Conservation (phyloP, 64 coral and sea anemone genomes). For the Stylophora pistillata region DNA sequence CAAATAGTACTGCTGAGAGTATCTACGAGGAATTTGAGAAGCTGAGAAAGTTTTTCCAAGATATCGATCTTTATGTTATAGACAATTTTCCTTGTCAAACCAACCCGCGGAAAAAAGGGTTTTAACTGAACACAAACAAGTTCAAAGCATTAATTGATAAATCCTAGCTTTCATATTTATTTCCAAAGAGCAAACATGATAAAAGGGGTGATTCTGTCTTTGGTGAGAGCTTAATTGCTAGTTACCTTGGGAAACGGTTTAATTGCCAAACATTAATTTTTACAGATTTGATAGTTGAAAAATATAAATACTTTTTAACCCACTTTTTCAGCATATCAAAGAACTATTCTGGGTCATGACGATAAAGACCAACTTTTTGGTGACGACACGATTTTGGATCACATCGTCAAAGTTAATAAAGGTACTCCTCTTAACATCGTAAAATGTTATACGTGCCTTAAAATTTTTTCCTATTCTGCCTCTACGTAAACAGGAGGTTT, state of each 20-base stretch:
- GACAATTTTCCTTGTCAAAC: too few relatives aligned
- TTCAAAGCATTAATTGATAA: neutral
- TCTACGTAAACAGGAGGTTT: neutral
- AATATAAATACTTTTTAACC: neutral
- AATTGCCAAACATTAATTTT: neutral
- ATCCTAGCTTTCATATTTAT: neutral
- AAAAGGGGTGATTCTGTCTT: neutral
- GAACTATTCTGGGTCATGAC: neutral
- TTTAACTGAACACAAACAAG: neutral
- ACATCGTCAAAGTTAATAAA: conserved; percentile 40
- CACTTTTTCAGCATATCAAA: neutral
- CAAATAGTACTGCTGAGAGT: neutral
- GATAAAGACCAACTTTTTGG: neutral
- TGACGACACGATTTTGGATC: conserved; percentile 18
- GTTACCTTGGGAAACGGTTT: conserved; percentile 1
- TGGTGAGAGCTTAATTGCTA: neutral
- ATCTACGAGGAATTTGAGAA: neutral
- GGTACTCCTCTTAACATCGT: neutral
- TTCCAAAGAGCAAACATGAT: conserved; percentile 18
- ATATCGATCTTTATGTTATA: too few relatives aligned
- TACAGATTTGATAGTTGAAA: neutral
- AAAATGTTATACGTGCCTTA: neutral
- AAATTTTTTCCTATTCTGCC: neutral
- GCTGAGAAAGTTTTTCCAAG: too few relatives aligned
- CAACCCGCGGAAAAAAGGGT: neutral